These are phyloP conservation scores for Nephila pilipes DNA, from an alignment of 1,140 invertebrate species.

Conservation along the genomic window DNA sequence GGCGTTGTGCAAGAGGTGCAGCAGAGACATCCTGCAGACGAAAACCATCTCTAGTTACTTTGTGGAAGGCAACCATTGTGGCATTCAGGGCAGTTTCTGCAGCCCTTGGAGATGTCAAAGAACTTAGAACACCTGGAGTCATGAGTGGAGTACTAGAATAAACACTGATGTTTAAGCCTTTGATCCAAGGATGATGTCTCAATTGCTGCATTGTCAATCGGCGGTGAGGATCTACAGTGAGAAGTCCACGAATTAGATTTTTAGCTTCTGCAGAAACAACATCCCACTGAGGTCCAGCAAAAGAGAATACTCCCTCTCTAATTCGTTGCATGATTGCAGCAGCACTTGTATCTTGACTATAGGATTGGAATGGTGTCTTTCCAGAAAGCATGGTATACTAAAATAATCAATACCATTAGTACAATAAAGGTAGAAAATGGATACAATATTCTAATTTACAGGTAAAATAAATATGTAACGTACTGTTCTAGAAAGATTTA, in stretches of 20 bases:
- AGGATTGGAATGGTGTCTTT: conserved; percentile 88
- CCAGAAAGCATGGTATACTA: conserved; percentile 93
- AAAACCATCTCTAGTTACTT: conserved; percentile 87
- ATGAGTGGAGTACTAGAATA: conserved; percentile 83
- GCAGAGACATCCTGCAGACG: conserved; percentile 86
- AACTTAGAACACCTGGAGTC: conserved; percentile 84
- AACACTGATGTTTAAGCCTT: conserved; percentile 79
- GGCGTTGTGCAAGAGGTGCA: conserved; percentile 87
- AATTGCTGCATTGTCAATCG: conserved; percentile 87
- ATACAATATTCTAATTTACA: no score
- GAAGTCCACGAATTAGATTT: conserved; percentile 87
- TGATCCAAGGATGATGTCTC: conserved; percentile 86
- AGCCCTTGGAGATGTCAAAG: conserved; percentile 78
- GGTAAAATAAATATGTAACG: neutral
- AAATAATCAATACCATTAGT: neutral
- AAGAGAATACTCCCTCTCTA: conserved; percentile 87
- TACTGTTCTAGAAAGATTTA: neutral
- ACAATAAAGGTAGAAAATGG: no score
- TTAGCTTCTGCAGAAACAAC: conserved; percentile 89
- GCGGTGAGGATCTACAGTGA: conserved; percentile 89
- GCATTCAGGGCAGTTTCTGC: conserved; percentile 83
- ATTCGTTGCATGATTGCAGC: conserved; percentile 90
- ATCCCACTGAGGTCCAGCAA: conserved; percentile 87
- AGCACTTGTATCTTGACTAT: conserved; percentile 87
- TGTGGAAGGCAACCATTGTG: conserved; percentile 87